phyloP scores from a whole-genome alignment of 2,797 vertebrate species.

The Discoglossus pictus region DNA sequence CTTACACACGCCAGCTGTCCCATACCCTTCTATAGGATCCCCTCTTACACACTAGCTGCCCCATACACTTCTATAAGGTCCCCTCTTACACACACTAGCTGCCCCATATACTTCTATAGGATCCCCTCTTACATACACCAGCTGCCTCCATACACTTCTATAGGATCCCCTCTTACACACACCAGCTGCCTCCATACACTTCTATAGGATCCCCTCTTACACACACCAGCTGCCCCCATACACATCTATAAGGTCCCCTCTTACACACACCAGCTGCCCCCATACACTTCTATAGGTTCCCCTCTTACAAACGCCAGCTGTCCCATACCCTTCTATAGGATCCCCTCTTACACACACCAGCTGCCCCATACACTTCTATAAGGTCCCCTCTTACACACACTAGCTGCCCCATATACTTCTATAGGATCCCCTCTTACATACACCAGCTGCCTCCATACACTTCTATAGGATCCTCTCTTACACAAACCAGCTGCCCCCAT shows the following conservation, averaged over 20 bases:
- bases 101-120: too few relatives aligned
- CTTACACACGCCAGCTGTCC: slow-evolving; percentile 5
- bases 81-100: too few relatives aligned
- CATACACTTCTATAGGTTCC: slow-evolving; percentile 18
- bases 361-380: too few relatives aligned
- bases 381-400: slow-evolving; percentile 7
- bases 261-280: slow-evolving; percentile 12
- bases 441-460: slow-evolving; percentile 11
- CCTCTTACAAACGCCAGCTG: neutral
- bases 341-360: too few relatives aligned
- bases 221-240: too few relatives aligned
- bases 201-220: slow-evolving; percentile 25
- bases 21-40: slow-evolving; percentile 20
- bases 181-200: slow-evolving; percentile 9
- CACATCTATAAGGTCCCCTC: slow-evolving; percentile 6
- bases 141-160: slow-evolving; percentile 13
- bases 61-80: slow-evolving; percentile 15
- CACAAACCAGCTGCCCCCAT: too few relatives aligned
- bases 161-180: slow-evolving; percentile 4
- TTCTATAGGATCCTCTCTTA: slow-evolving; percentile 20
- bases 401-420: slow-evolving; percentile 11
- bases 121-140: slow-evolving; percentile 11
- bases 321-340: slow-evolving; percentile 20
- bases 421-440: slow-evolving; percentile 5
- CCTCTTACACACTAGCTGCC: slow-evolving; percentile 1